Evolutionary conservation across 2,113 vertebrate species (phyloP).

Genomic region (Spizaetus ornatus): DNA sequence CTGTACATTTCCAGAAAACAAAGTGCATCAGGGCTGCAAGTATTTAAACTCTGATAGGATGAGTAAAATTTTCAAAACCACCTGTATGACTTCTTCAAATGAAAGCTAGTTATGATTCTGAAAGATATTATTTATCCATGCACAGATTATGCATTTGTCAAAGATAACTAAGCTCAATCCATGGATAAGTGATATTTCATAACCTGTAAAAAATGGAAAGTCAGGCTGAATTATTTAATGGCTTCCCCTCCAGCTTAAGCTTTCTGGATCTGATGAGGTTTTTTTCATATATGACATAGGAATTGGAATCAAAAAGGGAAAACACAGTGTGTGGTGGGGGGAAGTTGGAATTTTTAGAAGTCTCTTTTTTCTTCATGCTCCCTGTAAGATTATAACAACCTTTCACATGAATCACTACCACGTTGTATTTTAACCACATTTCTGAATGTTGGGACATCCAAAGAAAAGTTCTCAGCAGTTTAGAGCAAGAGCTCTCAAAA

Average conservation of each 20-base stretch:
- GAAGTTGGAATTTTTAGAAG: neutral
- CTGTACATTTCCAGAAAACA: neutral
- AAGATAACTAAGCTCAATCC: neutral
- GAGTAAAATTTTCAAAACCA: neutral
- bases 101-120: neutral
- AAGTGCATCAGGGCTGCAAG: neutral
- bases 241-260: neutral
- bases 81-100: neutral
- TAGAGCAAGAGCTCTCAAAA: neutral
- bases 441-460: neutral
- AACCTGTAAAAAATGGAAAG: neutral
- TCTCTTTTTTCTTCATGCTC: neutral
- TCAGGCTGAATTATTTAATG: neutral
- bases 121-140: neutral
- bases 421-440: neutral
- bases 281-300: neutral
- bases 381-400: neutral
- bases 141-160: neutral
- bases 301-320: neutral
- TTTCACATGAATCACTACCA: neutral
- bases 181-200: neutral
- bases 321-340: rapidly evolving
- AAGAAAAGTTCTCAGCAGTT: neutral
- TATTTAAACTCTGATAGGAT: neutral
- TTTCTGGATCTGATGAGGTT: neutral